phyloP scores from a whole-genome alignment of 2,888 invertebrate species.

The Stenichneumon culpator region DNA sequence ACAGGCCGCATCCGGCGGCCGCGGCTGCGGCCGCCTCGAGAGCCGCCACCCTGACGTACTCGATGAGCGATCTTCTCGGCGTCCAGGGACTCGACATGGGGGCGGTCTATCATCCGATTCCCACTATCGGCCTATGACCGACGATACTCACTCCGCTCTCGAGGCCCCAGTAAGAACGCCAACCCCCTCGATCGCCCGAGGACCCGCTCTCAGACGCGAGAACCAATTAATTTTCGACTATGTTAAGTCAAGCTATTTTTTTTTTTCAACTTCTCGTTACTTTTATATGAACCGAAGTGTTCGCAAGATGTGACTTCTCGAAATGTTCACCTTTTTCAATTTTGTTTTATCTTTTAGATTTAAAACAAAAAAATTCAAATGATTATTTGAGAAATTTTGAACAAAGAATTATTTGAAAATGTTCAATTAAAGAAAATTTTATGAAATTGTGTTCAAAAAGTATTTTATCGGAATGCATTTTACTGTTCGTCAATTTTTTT shows the following conservation, averaged over 20 bases:
- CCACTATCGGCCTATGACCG: slow-evolving; percentile 91
- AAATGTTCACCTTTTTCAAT: neutral
- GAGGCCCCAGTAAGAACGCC: slow-evolving; percentile 79
- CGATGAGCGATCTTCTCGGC: slow-evolving; percentile 90
- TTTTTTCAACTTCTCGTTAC: too few relatives aligned
- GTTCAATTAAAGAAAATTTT: too few relatives aligned
- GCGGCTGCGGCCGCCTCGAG: slow-evolving; percentile 81
- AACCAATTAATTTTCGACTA: neutral
- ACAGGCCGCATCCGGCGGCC: slow-evolving; percentile 86
- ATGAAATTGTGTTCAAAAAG: too few relatives aligned
- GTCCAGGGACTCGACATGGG: slow-evolving; percentile 90
- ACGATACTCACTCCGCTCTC: slow-evolving; percentile 84
- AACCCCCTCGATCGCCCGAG: neutral
- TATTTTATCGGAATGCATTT: too few relatives aligned
- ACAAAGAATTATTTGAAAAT: too few relatives aligned
- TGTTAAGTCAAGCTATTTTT: neutral
- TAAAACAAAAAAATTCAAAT: too few relatives aligned
- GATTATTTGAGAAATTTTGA: too few relatives aligned
- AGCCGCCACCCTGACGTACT: slow-evolving; percentile 88
- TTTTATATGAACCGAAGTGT: too few relatives aligned
- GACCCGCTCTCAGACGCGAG: neutral
- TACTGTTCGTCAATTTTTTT: too few relatives aligned
- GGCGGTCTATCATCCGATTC: slow-evolving; percentile 90
- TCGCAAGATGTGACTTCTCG: too few relatives aligned
- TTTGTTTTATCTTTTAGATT: neutral